These are phyloP conservation scores for Orthosia incerta DNA, from an alignment of 2,888 invertebrate genomes.

Conservation along the genomic window DNA sequence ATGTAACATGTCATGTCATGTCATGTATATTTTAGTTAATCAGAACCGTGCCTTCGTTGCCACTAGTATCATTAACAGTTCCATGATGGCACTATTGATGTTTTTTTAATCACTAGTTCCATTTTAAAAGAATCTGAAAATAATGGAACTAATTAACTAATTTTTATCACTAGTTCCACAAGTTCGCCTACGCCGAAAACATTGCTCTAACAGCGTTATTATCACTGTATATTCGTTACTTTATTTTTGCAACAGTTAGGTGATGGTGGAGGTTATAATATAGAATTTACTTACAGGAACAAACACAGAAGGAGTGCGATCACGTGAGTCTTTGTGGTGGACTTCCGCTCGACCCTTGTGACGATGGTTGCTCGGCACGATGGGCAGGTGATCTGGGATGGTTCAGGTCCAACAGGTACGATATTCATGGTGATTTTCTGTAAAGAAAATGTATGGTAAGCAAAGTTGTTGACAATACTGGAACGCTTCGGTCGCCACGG, in stretches of 20 bases:
- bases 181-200: background rate
- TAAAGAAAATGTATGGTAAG: constrained; percentile 13
- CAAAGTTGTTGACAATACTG: background rate
- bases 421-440: constrained; percentile 65
- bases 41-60: too few relatives aligned
- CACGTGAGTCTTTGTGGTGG: constrained; percentile 90
- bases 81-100: too few relatives aligned
- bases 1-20: too few relatives aligned
- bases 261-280: background rate
- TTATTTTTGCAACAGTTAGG: background rate
- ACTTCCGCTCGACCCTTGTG: constrained; percentile 83
- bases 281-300: constrained; percentile 69
- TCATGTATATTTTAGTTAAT: too few relatives aligned
- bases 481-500: too few relatives aligned
- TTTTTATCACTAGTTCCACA: too few relatives aligned
- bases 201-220: background rate
- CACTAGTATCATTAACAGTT: too few relatives aligned
- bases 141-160: too few relatives aligned
- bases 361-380: constrained; percentile 86
- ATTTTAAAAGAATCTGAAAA: too few relatives aligned
- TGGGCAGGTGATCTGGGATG: constrained; percentile 86
- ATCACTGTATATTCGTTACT: background rate
- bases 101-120: too few relatives aligned
- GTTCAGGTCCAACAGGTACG: constrained; percentile 85
- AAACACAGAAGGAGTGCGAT: constrained; percentile 85